Percentiles rank a stretch among this genome's conserved stretches.
These are phyloP conservation scores for Andrena dorsata DNA, from an alignment of 2,888 invertebrate species.

Conservation along the genomic window DNA sequence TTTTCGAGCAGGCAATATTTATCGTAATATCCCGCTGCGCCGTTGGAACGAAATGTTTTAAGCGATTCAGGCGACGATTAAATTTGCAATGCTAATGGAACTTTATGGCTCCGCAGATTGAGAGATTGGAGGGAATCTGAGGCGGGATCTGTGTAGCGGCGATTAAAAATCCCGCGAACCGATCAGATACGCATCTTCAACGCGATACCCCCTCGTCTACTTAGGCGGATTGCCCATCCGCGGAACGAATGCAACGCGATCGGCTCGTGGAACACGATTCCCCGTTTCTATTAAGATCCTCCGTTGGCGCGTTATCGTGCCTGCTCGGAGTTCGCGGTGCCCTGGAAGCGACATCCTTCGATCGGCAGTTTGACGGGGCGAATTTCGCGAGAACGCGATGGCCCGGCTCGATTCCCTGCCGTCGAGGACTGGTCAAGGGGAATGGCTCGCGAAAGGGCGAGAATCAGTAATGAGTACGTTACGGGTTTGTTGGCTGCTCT, in stretches of 20 bases:
- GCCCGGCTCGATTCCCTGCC: not conserved
- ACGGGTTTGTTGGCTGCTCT: conserved; percentile 58
- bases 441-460: conserved; percentile 60
- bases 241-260: conserved; percentile 34
- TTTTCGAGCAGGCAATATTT: not conserved
- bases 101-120: conserved; percentile 43
- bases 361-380: conserved; percentile 8
- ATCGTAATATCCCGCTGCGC: not conserved
- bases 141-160: conserved; percentile 36
- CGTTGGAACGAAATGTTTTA: not conserved
- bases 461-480: conserved; percentile 73
- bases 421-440: conserved; percentile 35
- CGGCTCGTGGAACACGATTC: conserved; percentile 1
- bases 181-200: conserved; percentile 39
- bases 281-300: conserved; percentile 15
- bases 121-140: conserved; percentile 48
- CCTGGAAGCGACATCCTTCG: not conserved
- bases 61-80: conserved; percentile 31
- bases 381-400: conserved; percentile 18
- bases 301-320: not conserved
- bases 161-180: conserved; percentile 32
- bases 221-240: not conserved
- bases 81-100: conserved; percentile 58
- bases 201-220: conserved; percentile 26
- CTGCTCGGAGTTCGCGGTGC: not conserved